Percentiles rank a stretch among this genome's conserved stretches.
Conservation (phyloP, 1,140 invertebrate species). For the Belonocnema kinseyi region DNA sequence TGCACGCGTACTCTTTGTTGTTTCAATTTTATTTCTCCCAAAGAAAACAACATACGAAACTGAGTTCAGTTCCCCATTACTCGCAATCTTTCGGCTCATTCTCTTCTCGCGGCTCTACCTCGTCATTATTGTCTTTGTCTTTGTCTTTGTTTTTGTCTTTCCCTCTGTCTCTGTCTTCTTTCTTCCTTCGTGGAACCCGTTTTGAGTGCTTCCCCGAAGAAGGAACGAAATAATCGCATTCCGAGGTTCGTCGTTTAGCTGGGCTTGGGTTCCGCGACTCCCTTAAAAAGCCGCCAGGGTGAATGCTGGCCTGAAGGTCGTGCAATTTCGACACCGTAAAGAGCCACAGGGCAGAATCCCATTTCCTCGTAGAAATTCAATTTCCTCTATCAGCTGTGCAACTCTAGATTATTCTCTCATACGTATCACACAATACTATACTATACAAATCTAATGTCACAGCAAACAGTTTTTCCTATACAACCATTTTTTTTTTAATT, state of each 20-base stretch:
- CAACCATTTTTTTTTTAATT: neutral
- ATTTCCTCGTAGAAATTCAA: conserved; percentile 27
- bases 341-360: conserved; percentile 28
- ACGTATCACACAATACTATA: neutral
- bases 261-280: conserved; percentile 13
- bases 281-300: conserved; percentile 18
- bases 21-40: neutral
- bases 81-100: conserved; percentile 29
- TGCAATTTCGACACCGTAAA: conserved; percentile 27
- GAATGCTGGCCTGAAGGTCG: conserved; percentile 22
- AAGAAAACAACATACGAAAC: neutral
- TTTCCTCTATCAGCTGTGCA: conserved; percentile 9
- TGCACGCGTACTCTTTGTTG: neutral
- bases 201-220: conserved; percentile 51
- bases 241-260: conserved; percentile 26
- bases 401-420: conserved; percentile 6
- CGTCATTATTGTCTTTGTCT: conserved; percentile 46
- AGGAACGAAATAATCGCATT: conserved; percentile 47
- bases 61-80: conserved; percentile 10
- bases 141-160: conserved; percentile 41
- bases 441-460: conserved; percentile 10
- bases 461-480: conserved; percentile 9
- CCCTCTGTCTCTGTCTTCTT: too few relatives aligned
- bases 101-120: conserved; percentile 23
- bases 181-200: conserved; percentile 55